Conservation (phyloP, 2,888 invertebrate genomes). For the Chaetogeoica ovagalla region DNA sequence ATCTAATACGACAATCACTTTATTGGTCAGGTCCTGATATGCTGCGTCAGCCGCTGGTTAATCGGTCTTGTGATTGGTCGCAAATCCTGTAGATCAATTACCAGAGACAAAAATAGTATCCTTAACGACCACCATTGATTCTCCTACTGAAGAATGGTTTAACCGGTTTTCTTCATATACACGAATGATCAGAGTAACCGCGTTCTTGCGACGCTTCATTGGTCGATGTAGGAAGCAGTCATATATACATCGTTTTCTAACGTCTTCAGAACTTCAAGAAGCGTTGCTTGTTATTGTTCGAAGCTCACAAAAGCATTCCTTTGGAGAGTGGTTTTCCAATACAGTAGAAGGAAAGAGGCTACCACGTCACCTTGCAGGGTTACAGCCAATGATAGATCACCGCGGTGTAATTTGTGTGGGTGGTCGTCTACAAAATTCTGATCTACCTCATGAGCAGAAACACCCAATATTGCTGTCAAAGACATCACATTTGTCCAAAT, state of each 20-base stretch:
- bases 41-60: no score
- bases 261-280: background rate
- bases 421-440: background rate
- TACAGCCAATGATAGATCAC: background rate
- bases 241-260: background rate
- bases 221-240: background rate
- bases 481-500: background rate
- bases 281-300: background rate
- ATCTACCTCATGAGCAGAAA: background rate
- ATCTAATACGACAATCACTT: background rate
- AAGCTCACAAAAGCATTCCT: background rate
- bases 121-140: no score
- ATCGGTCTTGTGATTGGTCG: no score
- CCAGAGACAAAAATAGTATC: background rate
- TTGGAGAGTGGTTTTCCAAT: background rate
- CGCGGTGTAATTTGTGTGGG: constrained; percentile 5
- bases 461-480: background rate
- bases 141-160: background rate
- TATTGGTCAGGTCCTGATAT: background rate
- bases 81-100: background rate
- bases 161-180: background rate
- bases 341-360: no score
- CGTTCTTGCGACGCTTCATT: background rate
- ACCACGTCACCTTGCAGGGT: background rate
- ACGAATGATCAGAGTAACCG: background rate